A percentile compares a stretch with the other conserved stretches of the same genome.
phyloP scores from a whole-genome alignment of 2,888 invertebrate genomes.

The Cephus pygmeus region DNA sequence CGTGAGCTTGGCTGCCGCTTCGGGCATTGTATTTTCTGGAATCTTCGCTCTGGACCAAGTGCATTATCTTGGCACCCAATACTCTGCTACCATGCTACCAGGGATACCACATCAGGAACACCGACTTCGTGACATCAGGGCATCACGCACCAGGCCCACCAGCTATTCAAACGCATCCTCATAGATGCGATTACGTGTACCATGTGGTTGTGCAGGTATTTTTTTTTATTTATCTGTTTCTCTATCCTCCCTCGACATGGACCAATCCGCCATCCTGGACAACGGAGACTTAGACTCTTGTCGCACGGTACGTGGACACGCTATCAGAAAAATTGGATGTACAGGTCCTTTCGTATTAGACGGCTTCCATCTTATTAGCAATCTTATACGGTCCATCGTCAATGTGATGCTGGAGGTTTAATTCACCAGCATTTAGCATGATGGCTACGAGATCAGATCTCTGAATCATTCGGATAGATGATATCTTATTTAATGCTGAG shows the following conservation, averaged over 20 bases:
- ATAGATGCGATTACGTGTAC: neutral
- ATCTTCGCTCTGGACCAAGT: neutral
- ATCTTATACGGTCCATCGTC: neutral
- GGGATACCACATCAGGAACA: neutral
- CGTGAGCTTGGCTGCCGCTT: neutral
- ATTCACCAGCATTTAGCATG: neutral
- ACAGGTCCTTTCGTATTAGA: neutral
- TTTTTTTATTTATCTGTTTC: neutral
- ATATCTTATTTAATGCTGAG: neutral
- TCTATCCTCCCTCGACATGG: neutral
- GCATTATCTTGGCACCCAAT: neutral
- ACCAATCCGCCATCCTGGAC: neutral
- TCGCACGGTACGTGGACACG: neutral
- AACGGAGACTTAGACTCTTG: neutral
- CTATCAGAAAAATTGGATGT: neutral
- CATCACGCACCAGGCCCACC: neutral
- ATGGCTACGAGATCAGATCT: neutral
- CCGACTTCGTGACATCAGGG: neutral
- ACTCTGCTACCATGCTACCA: neutral
- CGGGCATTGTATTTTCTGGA: neutral
- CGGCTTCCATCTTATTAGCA: neutral
- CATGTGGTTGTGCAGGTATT: neutral
- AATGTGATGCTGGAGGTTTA: neutral
- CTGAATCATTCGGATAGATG: neutral
- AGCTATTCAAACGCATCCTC: neutral